Evolutionary conservation across 2,888 invertebrate genomes (phyloP), one percentile per base, ranked within the genome.

Genomic region (Halictus quadricinctus): DNA sequence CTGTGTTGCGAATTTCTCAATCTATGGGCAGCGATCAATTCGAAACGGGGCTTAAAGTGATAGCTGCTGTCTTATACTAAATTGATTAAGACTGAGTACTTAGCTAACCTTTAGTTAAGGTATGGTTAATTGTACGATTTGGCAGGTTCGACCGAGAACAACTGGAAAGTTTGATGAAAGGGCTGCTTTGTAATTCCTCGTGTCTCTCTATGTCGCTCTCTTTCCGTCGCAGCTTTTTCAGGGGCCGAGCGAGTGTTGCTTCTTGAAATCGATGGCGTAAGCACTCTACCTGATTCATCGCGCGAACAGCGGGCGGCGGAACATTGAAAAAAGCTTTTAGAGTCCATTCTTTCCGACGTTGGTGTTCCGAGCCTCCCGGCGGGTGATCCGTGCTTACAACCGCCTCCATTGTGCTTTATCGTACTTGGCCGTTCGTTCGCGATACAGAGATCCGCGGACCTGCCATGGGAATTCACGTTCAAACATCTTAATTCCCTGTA

Each of bases 291-390:
- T 75, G 85, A 77, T 79, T 58, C 77, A 80, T 83, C 82, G 79
- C n/a, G 21, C 13, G 43, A 72, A 58, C 84, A 70, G 64, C 72
- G 54, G 85, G 85, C 15, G 85, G 78, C 25, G 80, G 76, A 78
- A 78, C 84, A 80, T 66, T 84, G 84, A 86, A 86, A 86, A 84
- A 84, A 84, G 80, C 85, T 86, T 84, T 86, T 84, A 86, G 73
- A 25, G 15, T 6, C 60, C 84, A 81, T 84, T 86, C 77, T 84
- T 79, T 79, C 41, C 29, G 25, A n/a, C 66, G n/a, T 36, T 58
- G 64, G 64, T 15, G 66, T 80, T 4, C 74, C 58, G 21, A 58
- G 72, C 4, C 29, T 78, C 86, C 79, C 79, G 66, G 76, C 78
- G 76, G 79, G 84, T 54, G 81, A 86, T 79, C 86, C 41, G 73